Conservation (phyloP, 2,797 vertebrate species). For the Lepilemur ruficaudatus region DNA sequence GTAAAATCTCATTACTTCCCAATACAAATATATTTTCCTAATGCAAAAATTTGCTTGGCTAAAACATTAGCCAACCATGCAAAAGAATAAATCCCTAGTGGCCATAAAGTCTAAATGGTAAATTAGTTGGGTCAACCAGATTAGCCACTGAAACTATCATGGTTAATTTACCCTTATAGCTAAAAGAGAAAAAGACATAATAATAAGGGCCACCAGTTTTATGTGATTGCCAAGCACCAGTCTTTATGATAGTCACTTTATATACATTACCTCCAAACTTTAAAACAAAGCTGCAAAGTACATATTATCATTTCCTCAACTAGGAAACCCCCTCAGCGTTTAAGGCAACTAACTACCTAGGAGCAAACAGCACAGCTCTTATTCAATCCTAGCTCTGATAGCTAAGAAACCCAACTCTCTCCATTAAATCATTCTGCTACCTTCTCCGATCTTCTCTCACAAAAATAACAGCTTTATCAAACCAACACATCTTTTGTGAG, state of each 20-base stretch:
- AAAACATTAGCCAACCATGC: neutral
- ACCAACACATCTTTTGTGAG: slow-evolving; percentile 14
- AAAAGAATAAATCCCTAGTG: slow-evolving; percentile 10
- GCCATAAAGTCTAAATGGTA: neutral
- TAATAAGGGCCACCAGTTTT: neutral
- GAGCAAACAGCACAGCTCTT: neutral
- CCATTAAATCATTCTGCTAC: neutral
- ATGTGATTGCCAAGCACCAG: neutral
- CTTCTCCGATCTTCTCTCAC: slow-evolving; percentile 32
- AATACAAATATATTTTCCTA: neutral
- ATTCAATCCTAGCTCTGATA: neutral
- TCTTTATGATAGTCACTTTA: neutral
- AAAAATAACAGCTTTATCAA: slow-evolving; percentile 44
- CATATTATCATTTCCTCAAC: neutral
- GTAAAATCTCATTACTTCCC: slow-evolving; percentile 10
- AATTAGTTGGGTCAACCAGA: neutral
- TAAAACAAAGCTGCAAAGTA: neutral
- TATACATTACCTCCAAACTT: neutral
- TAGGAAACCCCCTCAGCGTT: neutral
- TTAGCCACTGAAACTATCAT: neutral
- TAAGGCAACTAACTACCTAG: neutral
- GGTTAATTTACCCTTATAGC: neutral
- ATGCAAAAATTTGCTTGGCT: neutral
- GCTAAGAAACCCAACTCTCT: neutral
- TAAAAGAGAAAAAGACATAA: neutral